Evolutionary conservation across 1,140 invertebrate genomes (phyloP), one percentile per base, ranked within the genome.

Genomic region (Drosophila santomea): DNA sequence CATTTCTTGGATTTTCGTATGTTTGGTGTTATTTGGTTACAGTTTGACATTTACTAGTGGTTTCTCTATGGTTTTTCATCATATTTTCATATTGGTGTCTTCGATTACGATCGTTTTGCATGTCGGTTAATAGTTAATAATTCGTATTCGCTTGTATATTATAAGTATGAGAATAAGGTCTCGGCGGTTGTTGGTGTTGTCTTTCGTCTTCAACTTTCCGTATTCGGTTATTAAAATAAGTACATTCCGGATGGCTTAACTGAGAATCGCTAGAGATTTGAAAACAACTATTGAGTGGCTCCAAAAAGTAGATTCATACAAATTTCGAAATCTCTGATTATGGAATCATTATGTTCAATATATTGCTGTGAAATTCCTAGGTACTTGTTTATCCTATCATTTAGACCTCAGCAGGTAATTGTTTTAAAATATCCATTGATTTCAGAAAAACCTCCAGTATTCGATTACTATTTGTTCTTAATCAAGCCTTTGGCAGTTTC

Each of bases 401-500:
- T 52, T 12, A n/a, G 11, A 25, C 45, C 20, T 11, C 45, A 47
- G 6, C 45, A 25, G 15, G n/a, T 35, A 51, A 51, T 6, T 44
- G 38, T 64, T 68, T 64, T 11, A 51, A 44, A 52, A 51, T 68
- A 47, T 68, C 45, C 23, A 7, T 20, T 20, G 28, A 43, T 51
- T 15, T 10, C 4, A n/a, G 32, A 15, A 43, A n/a, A 51, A 23
- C 32, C 41, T 17, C 7, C 25, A 36, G 57, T 59, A 23, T 54
- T 39, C 41, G 25, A 39, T 57, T 41, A 67, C 45, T 11, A 38
- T 54, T 47, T 28, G 25, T 73, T 36, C 54, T 62, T 59, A 38
- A 43, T 57, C 63, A 64, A 81, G 63, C 79, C 63, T 73, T 81
- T 88, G 83, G 83, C 83, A 86, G 83, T 86, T 86, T 66, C 62